Percentiles rank a stretch among this genome's conserved stretches.
Evolutionary conservation across 2,797 vertebrate genomes (phyloP).

Genomic region (Cossypha dichroa): DNA sequence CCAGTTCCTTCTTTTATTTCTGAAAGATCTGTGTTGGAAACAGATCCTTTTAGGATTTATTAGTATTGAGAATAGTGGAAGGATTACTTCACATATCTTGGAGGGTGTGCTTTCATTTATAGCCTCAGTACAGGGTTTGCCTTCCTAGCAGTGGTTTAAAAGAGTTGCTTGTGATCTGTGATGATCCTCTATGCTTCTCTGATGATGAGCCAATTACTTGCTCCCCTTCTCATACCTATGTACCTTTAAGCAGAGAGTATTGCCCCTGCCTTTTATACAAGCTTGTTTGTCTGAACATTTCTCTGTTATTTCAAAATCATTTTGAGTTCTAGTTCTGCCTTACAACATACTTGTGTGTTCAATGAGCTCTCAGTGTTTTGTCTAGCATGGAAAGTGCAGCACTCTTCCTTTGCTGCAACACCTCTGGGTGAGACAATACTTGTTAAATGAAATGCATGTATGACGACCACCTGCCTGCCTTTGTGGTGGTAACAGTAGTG

Average conservation of each 20-base stretch:
- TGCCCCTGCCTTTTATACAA: neutral
- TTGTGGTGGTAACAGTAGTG: fast-evolving
- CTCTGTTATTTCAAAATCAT: neutral
- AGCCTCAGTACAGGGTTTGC: neutral
- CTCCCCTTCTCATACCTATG: neutral
- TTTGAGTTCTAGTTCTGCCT: neutral
- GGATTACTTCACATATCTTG: neutral
- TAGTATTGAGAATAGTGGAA: neutral
- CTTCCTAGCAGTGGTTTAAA: neutral
- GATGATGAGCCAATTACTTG: neutral
- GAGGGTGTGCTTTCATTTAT: neutral
- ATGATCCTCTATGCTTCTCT: neutral
- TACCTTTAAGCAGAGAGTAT: neutral
- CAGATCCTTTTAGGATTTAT: neutral
- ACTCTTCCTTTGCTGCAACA: neutral
- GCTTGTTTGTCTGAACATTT: neutral
- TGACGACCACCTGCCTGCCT: fast-evolving
- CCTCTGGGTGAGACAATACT: neutral
- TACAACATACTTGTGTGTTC: neutral
- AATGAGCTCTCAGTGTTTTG: neutral
- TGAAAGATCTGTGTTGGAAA: neutral
- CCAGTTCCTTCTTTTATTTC: neutral
- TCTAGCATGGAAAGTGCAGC: neutral
- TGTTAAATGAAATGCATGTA: neutral
- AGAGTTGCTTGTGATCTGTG: neutral